Evolutionary conservation across 2,797 vertebrate species (phyloP).

Genomic region (Hippopotamyrus pictus): DNA sequence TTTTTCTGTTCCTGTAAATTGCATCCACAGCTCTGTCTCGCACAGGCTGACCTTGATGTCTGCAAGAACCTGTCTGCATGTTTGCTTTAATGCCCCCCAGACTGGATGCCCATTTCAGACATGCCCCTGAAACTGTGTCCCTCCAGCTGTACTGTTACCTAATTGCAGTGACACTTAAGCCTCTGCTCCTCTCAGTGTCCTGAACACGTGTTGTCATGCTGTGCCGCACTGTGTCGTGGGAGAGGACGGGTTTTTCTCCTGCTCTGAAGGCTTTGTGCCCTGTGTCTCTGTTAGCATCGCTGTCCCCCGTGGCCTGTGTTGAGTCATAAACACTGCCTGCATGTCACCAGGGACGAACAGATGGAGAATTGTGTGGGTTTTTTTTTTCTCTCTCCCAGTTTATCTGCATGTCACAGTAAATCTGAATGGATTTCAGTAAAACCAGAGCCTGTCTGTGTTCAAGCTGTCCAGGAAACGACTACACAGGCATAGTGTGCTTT

Average conservation of each 20-base stretch:
- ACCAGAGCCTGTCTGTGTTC: conserved; percentile 43
- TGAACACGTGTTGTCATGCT: neutral
- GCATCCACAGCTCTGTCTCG: neutral
- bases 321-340: conserved; percentile 20
- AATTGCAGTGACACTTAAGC: neutral
- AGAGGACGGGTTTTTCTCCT: neutral
- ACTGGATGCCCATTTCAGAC: neutral
- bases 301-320: conserved; percentile 12
- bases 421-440: conserved; percentile 46
- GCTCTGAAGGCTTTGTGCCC: neutral
- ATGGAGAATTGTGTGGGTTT: conserved; percentile 32
- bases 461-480: conserved; percentile 23
- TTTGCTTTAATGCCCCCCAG: neutral
- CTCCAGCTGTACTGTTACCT: neutral
- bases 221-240: neutral
- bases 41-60: neutral
- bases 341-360: conserved; percentile 37
- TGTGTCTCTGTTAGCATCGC: conserved; percentile 2
- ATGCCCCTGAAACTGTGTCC: neutral
- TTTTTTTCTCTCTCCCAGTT: conserved; percentile 23
- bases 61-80: neutral
- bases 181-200: neutral
- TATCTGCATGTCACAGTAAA: conserved; percentile 43
- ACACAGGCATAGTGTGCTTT: neutral
- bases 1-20: neutral